Percentiles rank a stretch among this genome's conserved stretches.
phyloP scores from a whole-genome alignment of 2,888 invertebrate species.

The Alsophila aescularia region DNA sequence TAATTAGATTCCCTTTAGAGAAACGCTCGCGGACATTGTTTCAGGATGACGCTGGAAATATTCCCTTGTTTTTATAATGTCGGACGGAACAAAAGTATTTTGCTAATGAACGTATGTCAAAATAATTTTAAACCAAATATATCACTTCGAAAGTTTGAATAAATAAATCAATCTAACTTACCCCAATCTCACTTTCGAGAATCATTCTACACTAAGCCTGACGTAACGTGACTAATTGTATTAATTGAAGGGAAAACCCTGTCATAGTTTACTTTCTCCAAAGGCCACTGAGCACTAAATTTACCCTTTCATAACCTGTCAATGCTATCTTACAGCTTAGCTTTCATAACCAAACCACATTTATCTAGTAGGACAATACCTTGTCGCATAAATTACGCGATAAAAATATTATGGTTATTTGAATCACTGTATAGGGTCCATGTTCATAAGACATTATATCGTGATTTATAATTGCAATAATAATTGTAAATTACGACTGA shows the following conservation, averaged over 20 bases:
- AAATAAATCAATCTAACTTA: neutral
- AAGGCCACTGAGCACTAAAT: neutral
- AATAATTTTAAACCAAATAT: neutral
- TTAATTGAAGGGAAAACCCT: constrained; percentile 10
- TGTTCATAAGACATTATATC: constrained; percentile 1
- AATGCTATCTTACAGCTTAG: constrained; percentile 1
- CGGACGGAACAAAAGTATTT: constrained; percentile 3
- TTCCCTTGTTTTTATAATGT: constrained; percentile 10
- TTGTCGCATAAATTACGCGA: constrained; percentile 3
- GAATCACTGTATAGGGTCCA: constrained; percentile 8
- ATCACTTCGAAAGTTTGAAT: neutral
- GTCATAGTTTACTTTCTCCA: neutral
- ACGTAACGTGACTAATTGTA: constrained; percentile 1
- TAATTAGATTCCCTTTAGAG: constrained; percentile 36
- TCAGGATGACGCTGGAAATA: constrained; percentile 8
- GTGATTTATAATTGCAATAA: constrained; percentile 1
- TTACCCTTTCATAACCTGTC: constrained; percentile 4
- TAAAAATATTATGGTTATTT: constrained; percentile 8
- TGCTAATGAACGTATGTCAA: constrained; percentile 5
- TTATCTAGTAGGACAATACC: constrained; percentile 8
- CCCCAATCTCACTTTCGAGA: neutral
- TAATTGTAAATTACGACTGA: constrained; percentile 2
- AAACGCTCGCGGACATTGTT: constrained; percentile 31
- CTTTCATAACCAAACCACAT: constrained; percentile 11
- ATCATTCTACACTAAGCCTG: neutral